Evolutionary conservation across 2,113 vertebrate species (phyloP).

Genomic region (Mellivora capensis): DNA sequence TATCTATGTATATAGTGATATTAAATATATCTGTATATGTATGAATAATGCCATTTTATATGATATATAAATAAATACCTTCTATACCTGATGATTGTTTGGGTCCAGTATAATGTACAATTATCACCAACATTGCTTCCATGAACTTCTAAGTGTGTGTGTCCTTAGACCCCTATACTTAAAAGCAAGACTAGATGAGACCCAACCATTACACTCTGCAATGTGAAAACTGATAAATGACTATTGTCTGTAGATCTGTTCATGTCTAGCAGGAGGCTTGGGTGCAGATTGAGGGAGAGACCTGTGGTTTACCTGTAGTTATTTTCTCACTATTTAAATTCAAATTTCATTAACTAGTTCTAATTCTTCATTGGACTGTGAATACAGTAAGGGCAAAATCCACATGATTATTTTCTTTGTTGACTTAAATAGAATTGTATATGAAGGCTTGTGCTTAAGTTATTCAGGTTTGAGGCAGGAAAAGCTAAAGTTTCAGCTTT

Average conservation of each 20-base stretch:
- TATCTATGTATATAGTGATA: neutral
- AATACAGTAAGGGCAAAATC: neutral
- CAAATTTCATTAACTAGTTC: neutral
- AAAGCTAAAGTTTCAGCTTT: neutral
- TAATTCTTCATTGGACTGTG: neutral
- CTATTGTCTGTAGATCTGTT: neutral
- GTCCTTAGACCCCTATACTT: neutral
- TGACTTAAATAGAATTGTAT: neutral
- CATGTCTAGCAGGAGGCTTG: neutral
- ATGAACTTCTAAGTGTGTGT: neutral
- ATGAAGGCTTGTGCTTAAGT: neutral
- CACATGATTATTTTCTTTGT: neutral
- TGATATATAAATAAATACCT: neutral
- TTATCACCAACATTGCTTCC: neutral
- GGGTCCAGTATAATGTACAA: neutral
- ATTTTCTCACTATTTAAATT: neutral
- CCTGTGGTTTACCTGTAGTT: neutral
- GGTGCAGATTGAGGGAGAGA: neutral
- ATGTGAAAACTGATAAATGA: neutral
- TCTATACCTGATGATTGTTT: neutral
- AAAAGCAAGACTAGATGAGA: neutral
- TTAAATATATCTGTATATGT: neutral
- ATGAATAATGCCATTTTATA: neutral
- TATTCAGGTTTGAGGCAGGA: neutral
- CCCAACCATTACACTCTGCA: neutral